Evolutionary conservation across 2,888 invertebrate genomes (phyloP).

Genomic region (Phaedon cochleariae): DNA sequence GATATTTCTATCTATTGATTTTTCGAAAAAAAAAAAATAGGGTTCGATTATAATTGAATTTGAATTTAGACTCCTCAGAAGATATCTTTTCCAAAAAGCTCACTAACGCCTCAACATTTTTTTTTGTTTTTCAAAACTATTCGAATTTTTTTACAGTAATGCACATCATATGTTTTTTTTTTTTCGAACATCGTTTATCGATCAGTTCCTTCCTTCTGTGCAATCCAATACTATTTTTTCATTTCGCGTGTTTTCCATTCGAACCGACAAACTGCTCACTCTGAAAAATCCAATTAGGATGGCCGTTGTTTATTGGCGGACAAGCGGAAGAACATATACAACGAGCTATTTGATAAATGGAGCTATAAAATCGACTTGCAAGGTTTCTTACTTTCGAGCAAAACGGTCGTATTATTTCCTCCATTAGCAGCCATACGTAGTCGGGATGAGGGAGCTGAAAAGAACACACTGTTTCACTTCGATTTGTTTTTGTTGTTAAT

Average conservation of each 20-base stretch:
- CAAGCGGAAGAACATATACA: slow-evolving; percentile 14
- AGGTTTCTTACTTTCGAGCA: not conserved
- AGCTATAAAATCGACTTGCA: slow-evolving; percentile 9
- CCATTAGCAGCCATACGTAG: not conserved
- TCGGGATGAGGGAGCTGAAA: not conserved
- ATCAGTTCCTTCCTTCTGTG: slow-evolving; percentile 9
- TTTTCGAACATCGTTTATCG: not conserved
- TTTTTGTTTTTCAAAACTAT: too few relatives aligned
- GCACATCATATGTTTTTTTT: too few relatives aligned
- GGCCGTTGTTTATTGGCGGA: slow-evolving; percentile 22
- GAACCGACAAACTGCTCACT: not conserved
- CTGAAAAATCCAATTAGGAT: slow-evolving; percentile 29
- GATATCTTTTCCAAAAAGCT: too few relatives aligned
- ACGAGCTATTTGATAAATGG: slow-evolving; percentile 31
- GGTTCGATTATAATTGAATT: too few relatives aligned
- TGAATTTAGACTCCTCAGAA: too few relatives aligned
- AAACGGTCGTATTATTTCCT: not conserved
- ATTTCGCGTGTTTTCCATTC: slow-evolving; percentile 1
- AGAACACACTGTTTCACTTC: too few relatives aligned
- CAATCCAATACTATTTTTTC: slow-evolving; percentile 1
- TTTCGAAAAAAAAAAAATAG: too few relatives aligned
- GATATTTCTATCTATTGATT: too few relatives aligned
- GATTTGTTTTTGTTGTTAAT: too few relatives aligned
- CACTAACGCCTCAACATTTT: too few relatives aligned
- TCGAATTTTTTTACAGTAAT: too few relatives aligned